These are phyloP conservation scores for Hypolimnas misippus DNA, from an alignment of 2,888 invertebrate genomes.

Conservation along the genomic window DNA sequence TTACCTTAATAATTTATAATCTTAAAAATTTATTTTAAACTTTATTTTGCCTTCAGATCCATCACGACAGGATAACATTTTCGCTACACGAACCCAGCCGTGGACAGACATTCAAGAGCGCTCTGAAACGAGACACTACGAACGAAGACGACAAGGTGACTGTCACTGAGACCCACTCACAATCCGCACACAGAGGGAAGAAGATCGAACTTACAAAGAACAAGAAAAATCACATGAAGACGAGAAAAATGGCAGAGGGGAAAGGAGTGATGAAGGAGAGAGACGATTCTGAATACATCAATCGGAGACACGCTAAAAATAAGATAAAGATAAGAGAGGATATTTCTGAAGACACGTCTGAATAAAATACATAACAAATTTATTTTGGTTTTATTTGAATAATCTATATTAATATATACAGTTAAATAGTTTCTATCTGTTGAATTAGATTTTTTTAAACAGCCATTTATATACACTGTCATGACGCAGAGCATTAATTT, in stretches of 20 bases:
- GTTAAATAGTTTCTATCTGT: no score
- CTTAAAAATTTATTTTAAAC: no score
- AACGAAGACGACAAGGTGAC: constrained; percentile 52
- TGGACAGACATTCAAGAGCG: constrained; percentile 77
- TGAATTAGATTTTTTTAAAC: no score
- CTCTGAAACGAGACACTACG: constrained; percentile 64
- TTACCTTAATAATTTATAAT: no score
- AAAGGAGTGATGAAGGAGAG: constrained; percentile 67
- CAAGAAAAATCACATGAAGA: constrained; percentile 57
- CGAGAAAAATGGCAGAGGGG: constrained; percentile 60
- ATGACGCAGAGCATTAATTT: no score
- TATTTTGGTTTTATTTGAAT: not conserved
- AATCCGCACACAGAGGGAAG: constrained; percentile 49
- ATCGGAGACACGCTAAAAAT: constrained; percentile 58
- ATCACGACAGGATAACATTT: constrained; percentile 76
- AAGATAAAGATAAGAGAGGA: constrained; percentile 71
- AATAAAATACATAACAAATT: constrained; percentile 43
- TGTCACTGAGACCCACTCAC: constrained; percentile 47
- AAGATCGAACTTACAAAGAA: constrained; percentile 53
- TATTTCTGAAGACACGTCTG: constrained; percentile 70
- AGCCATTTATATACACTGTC: no score
- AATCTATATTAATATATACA: no score
- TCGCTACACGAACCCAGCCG: constrained; percentile 74
- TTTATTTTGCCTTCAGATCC: no score
- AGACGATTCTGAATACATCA: constrained; percentile 61